Evolutionary conservation across 2,797 vertebrate genomes (phyloP), one percentile per base, ranked within the genome.

Genomic region (Anolis apletophallus): DNA sequence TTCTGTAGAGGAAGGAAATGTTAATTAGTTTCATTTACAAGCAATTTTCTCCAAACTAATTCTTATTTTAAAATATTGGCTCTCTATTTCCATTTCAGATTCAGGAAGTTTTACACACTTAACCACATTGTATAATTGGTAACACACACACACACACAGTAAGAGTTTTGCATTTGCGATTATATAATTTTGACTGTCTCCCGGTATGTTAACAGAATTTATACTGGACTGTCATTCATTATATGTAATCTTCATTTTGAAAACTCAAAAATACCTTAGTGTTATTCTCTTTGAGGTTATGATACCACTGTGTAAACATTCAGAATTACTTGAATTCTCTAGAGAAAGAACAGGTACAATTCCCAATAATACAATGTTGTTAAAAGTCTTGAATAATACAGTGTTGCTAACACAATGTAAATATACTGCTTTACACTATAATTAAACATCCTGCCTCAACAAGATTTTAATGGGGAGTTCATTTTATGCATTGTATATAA

Each of bases 401-500:
- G 29, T 67, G 2, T 84, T 76, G 73, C 57, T 80, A 46, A 46
- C 34, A 34, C 29, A 57, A 57, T 50, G 26, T 23, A 46, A 32
- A 46, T 5, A 67, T 82, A 68, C 68, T 68, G 57, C 64, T 34
- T 2, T 0, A 10, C 78, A 46, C 11, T 84, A 83, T 13, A 59
- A 7, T 83, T 71, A 80, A 16, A 52, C 13, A 84, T 57, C n/a
- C 74, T 88, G 0, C 59, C 32, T 29, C 89, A 12, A 21, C n/a
- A 72, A 67, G 23, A 13, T 71, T 85, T 57, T 3, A 78, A 82
- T 76, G 36, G 54, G 1, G 54, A 55, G 82, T 67, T 74, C 0
- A 0, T 57, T 26, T 1, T 0, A 0, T 0, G 0, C 0, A 67
- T 52, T 0, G 0, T 0, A 67, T 52, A 52, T 72, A 54, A 26